A percentile compares a stretch with the other conserved stretches of the same genome.
These are phyloP conservation scores for Stratiolaelaps scimitus DNA, from an alignment of 1,140 invertebrate species.

Conservation along the genomic window DNA sequence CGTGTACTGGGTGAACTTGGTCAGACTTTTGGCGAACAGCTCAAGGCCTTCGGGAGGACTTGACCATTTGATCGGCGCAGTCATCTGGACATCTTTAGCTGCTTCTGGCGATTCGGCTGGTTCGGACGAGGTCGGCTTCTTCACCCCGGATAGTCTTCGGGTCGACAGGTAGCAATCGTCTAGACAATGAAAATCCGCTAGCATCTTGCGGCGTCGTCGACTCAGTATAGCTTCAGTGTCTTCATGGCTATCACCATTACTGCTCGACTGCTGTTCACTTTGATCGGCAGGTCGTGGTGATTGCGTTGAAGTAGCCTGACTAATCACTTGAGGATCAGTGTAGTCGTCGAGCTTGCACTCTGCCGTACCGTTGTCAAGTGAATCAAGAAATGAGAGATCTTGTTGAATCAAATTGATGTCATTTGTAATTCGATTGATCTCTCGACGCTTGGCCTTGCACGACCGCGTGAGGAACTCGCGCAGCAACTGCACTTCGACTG, in stretches of 20 bases:
- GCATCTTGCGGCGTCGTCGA: conserved; percentile 57
- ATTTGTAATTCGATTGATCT: neutral
- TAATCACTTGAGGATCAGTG: too few relatives aligned
- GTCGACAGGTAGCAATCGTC: conserved; percentile 70
- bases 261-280: conserved; percentile 10
- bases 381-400: conserved; percentile 30
- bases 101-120: conserved; percentile 30
- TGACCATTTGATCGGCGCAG: conserved; percentile 38
- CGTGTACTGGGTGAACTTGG: conserved; percentile 74
- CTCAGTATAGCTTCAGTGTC: conserved; percentile 44
- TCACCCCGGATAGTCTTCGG: conserved; percentile 49
- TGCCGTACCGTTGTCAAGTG: conserved; percentile 39
- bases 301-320: neutral
- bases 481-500: conserved; percentile 40
- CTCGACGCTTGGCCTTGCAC: neutral
- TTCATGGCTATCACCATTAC: too few relatives aligned
- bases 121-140: conserved; percentile 41
- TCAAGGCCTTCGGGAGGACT: conserved; percentile 49
- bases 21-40: conserved; percentile 68
- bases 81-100: conserved; percentile 36
- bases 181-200: conserved; percentile 78
- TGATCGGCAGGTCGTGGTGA: conserved; percentile 25
- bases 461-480: conserved; percentile 18
- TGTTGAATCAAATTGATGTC: conserved; percentile 27
- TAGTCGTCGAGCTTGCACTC: conserved; percentile 27